Percentiles rank a stretch among this genome's conserved stretches.
phyloP scores from a whole-genome alignment of 2,888 invertebrate genomes.

The Dysmachus trigonus region DNA sequence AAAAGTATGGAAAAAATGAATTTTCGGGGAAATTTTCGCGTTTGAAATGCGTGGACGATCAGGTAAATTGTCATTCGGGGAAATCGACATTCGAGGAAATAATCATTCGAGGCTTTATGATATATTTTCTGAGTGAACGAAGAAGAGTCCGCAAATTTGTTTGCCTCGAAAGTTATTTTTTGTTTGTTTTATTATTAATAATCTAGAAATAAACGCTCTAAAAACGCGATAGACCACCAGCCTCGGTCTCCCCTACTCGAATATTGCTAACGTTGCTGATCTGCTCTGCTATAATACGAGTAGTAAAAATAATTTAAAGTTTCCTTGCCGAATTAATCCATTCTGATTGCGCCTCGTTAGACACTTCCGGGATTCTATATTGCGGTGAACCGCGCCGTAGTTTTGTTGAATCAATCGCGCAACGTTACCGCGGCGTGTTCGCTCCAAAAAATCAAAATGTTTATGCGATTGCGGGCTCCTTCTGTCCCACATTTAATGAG shows the following conservation, averaged over 20 bases:
- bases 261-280: not conserved
- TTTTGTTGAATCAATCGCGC: not conserved
- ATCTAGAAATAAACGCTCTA: no score
- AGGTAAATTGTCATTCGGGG: no score
- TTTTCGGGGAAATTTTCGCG: no score
- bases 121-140: no score
- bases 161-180: no score
- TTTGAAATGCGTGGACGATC: no score
- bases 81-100: no score
- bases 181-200: no score
- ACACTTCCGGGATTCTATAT: conserved; percentile 22
- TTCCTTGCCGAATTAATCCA: conserved; percentile 1
- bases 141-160: no score
- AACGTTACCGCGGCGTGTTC: not conserved
- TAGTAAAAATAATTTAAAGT: conserved; percentile 19
- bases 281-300: not conserved
- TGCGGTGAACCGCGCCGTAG: not conserved
- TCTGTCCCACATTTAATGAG: not conserved
- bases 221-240: not conserved
- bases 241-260: not conserved
- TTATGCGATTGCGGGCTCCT: not conserved
- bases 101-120: no score
- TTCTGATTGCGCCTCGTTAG: conserved; percentile 18
- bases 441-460: not conserved
- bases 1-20: no score